These are phyloP conservation scores for Apeira syringaria DNA, from an alignment of 2,888 invertebrate species.

Conservation along the genomic window DNA sequence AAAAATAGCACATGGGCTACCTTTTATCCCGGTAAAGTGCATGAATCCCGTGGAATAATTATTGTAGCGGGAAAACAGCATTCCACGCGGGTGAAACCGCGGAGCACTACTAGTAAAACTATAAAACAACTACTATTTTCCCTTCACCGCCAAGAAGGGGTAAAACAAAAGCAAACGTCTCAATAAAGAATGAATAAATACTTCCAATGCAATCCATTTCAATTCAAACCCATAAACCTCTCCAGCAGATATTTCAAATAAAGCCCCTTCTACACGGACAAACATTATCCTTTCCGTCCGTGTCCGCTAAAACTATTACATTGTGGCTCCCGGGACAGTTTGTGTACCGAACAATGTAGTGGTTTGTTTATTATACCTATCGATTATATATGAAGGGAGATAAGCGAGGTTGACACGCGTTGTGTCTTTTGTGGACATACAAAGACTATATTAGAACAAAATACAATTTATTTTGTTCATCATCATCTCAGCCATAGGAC, in stretches of 20 bases:
- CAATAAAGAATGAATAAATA: neutral
- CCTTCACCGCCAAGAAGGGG: too few relatives aligned
- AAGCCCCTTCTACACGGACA: constrained; percentile 10
- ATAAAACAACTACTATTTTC: too few relatives aligned
- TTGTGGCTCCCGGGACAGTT: constrained; percentile 7
- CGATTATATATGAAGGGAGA: constrained; percentile 9
- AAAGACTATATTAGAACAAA: too few relatives aligned
- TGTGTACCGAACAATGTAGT: constrained; percentile 11
- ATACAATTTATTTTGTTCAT: too few relatives aligned
- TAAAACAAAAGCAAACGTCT: neutral
- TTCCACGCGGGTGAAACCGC: too few relatives aligned
- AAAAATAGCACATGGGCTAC: too few relatives aligned
- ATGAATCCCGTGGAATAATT: too few relatives aligned
- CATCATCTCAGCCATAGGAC: too few relatives aligned
- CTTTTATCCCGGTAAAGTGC: too few relatives aligned
- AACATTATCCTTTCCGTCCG: constrained; percentile 14
- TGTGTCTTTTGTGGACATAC: neutral
- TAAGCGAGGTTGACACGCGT: constrained; percentile 9
- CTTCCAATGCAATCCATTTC: neutral
- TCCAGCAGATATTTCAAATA: constrained; percentile 7
- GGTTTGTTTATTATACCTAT: constrained; percentile 13
- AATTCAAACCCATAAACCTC: neutral
- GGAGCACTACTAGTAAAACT: too few relatives aligned
- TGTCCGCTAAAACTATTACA: constrained; percentile 15
- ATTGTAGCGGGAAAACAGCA: too few relatives aligned